Conservation (phyloP, 2,797 vertebrate species). For the Myoxocephalus aenaeus region DNA sequence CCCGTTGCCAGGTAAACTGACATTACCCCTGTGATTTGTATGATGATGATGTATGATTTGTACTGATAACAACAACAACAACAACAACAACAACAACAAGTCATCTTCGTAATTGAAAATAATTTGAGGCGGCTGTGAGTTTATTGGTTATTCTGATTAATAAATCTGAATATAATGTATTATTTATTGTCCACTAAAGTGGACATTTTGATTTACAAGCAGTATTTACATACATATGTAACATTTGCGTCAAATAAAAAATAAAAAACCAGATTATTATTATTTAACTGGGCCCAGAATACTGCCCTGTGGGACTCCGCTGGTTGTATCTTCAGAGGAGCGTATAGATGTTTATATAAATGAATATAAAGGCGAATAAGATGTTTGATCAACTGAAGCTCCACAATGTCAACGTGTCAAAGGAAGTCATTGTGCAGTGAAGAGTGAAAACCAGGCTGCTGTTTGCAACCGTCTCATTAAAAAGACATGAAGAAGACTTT, state of each 20-base stretch:
- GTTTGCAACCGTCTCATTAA: constrained; percentile 16
- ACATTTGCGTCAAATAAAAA: neutral
- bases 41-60: neutral
- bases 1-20: constrained; percentile 87
- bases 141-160: too few relatives aligned
- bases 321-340: neutral
- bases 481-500: constrained; percentile 28
- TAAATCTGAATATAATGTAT: too few relatives aligned
- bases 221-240: neutral
- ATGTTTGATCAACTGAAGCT: neutral
- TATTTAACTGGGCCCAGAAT: neutral
- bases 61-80: neutral
- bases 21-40: neutral
- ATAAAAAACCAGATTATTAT: too few relatives aligned
- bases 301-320: constrained; percentile 13
- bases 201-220: neutral
- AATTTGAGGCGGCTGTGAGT: neutral
- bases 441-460: constrained; percentile 15
- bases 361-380: too few relatives aligned
- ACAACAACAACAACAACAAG: neutral
- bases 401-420: neutral
- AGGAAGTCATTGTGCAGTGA: constrained; percentile 9
- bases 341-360: neutral
- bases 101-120: neutral
- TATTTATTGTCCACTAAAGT: too few relatives aligned